A percentile compares a stretch with the other conserved stretches of the same genome.
Evolutionary conservation across 2,797 vertebrate genomes (phyloP).

Genomic region (Mormyrus hasselquistii): DNA sequence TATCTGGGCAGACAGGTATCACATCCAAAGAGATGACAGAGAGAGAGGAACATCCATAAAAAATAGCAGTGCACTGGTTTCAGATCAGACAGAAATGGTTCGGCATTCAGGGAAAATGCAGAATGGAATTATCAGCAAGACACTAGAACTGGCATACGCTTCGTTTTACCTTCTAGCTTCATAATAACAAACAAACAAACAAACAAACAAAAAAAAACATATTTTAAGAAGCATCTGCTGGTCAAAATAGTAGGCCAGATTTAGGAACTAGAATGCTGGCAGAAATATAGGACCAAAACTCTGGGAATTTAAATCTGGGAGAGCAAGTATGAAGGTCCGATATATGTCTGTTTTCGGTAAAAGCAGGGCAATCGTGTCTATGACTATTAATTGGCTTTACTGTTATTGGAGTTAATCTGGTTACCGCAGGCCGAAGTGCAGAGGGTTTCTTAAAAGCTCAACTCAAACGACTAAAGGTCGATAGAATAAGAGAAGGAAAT

Average conservation of each 20-base stretch:
- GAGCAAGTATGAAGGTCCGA: slow-evolving; percentile 26
- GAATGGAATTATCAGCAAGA: slow-evolving; percentile 57
- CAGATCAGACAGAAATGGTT: slow-evolving; percentile 28
- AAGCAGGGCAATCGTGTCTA: slow-evolving; percentile 23
- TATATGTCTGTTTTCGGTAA: slow-evolving; percentile 1
- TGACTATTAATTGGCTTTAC: slow-evolving; percentile 19
- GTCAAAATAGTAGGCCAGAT: slow-evolving; percentile 37
- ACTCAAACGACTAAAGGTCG: slow-evolving; percentile 27
- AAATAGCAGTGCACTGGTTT: slow-evolving; percentile 53
- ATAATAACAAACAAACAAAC: slow-evolving; percentile 38
- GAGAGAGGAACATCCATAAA: slow-evolving; percentile 34
- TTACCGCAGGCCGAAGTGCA: slow-evolving; percentile 46
- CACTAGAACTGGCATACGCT: slow-evolving; percentile 39
- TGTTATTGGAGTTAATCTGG: slow-evolving; percentile 23
- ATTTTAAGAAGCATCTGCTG: slow-evolving; percentile 55
- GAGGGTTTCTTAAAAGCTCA: slow-evolving; percentile 50
- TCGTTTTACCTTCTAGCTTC: slow-evolving; percentile 36
- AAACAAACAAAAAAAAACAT: slow-evolving; percentile 34
- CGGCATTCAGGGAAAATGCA: slow-evolving; percentile 29
- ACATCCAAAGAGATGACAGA: slow-evolving; percentile 36
- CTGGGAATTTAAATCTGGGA: slow-evolving; percentile 34
- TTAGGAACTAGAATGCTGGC: slow-evolving; percentile 16
- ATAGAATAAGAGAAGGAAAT: slow-evolving; percentile 33
- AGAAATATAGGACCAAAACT: slow-evolving; percentile 19
- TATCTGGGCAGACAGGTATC: slow-evolving; percentile 53